Evolutionary conservation across 2,797 vertebrate species (phyloP).

Genomic region (Morelia viridis): DNA sequence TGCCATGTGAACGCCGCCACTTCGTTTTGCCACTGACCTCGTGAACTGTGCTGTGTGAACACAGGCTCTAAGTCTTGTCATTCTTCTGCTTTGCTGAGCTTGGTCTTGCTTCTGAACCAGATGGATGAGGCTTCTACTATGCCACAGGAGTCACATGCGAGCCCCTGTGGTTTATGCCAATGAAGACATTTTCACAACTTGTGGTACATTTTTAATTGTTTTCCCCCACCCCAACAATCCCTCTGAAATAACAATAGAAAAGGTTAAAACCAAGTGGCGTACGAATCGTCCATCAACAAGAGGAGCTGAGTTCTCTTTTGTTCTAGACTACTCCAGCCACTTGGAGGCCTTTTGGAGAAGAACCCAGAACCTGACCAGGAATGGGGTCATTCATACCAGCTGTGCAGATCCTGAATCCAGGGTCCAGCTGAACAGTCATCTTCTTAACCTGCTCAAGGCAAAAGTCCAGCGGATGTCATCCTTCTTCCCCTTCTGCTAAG

Average conservation of each 20-base stretch:
- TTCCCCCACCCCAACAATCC: not conserved
- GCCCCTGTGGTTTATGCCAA: constrained; percentile 20
- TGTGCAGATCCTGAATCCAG: not conserved
- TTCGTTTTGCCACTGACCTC: not conserved
- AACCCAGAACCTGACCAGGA: constrained; percentile 10
- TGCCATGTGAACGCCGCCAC: not conserved
- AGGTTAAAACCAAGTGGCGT: constrained; percentile 60
- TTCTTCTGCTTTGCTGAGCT: not conserved
- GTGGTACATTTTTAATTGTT: constrained; percentile 40
- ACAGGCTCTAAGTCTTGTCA: fast-evolving
- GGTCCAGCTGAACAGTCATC: too few relatives aligned
- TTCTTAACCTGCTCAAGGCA: not conserved
- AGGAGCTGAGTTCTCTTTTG: fast-evolving
- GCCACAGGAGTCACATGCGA: fast-evolving
- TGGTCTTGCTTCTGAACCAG: fast-evolving
- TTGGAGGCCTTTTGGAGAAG: fast-evolving
- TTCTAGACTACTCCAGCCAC: fast-evolving
- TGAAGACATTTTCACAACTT: constrained; percentile 58
- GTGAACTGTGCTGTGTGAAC: not conserved
- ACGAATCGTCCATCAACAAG: fast-evolving
- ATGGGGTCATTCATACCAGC: not conserved
- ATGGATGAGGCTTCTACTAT: not conserved
- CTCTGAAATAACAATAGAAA: constrained; percentile 50
- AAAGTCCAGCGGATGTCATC: not conserved
- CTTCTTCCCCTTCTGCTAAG: not conserved